Base-by-base conservation (phyloP, 2,113 vertebrate genomes). In the Crocuta crocuta region DNA sequence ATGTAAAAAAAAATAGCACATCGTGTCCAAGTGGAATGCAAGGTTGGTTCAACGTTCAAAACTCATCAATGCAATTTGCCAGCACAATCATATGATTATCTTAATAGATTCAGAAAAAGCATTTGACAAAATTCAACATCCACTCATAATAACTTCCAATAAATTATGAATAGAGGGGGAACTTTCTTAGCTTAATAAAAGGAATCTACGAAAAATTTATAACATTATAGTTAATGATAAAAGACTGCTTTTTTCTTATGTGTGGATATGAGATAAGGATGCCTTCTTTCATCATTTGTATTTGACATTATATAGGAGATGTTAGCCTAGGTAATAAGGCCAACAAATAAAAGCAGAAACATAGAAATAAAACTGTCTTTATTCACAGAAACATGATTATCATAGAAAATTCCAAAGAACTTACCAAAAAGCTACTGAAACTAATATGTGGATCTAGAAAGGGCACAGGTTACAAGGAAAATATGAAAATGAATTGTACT, bases 381-480 rank as follows among this genome's bases (percentile, higher is more conserved):
- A 82, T 71, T 94, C 26, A 58, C 13, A 65, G 31, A 65, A 84
- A 92, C 10, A 7, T 96, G 55, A 79, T 74, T 95, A 78, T 45
- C 68, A 45, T 71, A 78, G n/a, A 83, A 95, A 91, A 66, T 33
- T 76, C 31, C 53, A 89, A 87, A 70, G 23, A 80, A 73, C 71
- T 31, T 53, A 81, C 33, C 53, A 87, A 88, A 74, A 87, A 58
- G 1, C 53, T 71, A 82, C 26, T 28, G 70, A n/a, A 91, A 95
- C 26, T 66, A 83, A 16, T n/a, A 70, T 92, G 15, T 73, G 66
- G 81, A 17, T 55, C 82, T 68, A 89, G 50, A 83, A 96, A 96
- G 24, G 9, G 24, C 5, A 74, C 7, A 63, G 9, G 5, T 70
- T 55, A 82, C 39, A 91, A 84, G 10, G 28, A 79, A 5, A 66